Base-by-base conservation (phyloP, 2,888 invertebrate species). In the Ctenicera cuprea region DNA sequence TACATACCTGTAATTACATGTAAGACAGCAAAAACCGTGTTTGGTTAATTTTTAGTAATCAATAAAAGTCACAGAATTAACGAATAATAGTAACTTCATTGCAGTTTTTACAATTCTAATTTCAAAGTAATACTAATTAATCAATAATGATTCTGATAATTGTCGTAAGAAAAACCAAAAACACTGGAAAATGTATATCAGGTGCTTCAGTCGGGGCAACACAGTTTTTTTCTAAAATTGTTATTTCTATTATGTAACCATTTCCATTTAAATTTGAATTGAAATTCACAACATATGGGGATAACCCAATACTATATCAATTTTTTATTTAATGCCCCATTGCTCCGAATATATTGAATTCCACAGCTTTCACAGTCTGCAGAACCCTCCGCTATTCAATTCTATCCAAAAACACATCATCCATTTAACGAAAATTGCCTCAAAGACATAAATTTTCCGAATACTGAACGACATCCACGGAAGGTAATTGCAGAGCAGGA, bases 271-370 rank as follows among this genome's bases (percentile, higher is more conserved):
- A 64, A 64, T 30, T 64, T 50, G 50, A 26, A 16, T 26, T 45
- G 48, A 64, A 64, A 64, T 45, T 64, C 30, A 48, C 43, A 64
- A 50, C 64, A 64, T 64, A 48, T 45, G 14, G 16, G 18, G 61
- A 61, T 61, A 64, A 64, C 64, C 26, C 30, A 43, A 64, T 64
- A 50, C 33, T 33, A 48, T 33, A 33, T 45, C 43, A 64, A 43
- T 48, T 64, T 64, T 64, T 64, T 43, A 64, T 64, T 64, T 64
- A 33, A 33, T 33, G 64, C 64, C 45, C 45, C 20, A 43, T 45
- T 64, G 64, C 64, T 64, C 33, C 45, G 45, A 64, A 48, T 48
- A 64, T 64, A 64, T 64, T 64, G 64, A 33, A 45, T 45, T 64
- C 48, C 30, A 38, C 37, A 48, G 18, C 48, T 45, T 50, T 33